Conservation (phyloP, 2,888 invertebrate species). For the Eubasilissa splendida region DNA sequence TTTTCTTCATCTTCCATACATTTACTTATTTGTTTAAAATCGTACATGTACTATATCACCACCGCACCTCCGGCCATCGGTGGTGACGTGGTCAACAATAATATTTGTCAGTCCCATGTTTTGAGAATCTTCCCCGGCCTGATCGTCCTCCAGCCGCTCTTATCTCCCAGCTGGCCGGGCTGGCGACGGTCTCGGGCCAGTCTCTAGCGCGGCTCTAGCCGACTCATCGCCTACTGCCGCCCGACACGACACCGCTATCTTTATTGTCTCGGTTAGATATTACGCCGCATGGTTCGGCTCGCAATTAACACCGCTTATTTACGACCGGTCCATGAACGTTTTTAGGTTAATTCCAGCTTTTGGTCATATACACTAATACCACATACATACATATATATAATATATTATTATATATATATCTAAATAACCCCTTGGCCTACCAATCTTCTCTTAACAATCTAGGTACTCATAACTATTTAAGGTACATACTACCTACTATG, state of each 20-base stretch:
- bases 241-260: conserved; percentile 7
- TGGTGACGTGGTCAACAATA: too few species aligned
- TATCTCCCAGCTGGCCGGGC: conserved; percentile 18
- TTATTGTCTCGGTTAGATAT: conserved; percentile 13
- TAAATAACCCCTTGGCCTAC: too few species aligned
- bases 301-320: conserved; percentile 13
- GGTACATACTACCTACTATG: too few species aligned
- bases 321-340: conserved; percentile 1
- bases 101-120: not conserved
- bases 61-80: too few species aligned
- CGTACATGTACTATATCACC: too few species aligned
- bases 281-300: not conserved
- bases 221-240: not conserved
- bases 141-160: conserved; percentile 8
- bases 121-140: conserved; percentile 13
- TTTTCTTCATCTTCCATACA: too few species aligned
- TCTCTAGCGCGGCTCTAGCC: not conserved
- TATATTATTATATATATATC: too few species aligned
- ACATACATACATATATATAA: too few species aligned
- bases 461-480: too few species aligned
- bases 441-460: too few species aligned
- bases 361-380: not conserved
- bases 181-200: not conserved
- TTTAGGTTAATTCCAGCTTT: not conserved
- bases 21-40: too few species aligned